Conservation (phyloP, 2,113 vertebrate species). For the Plecotus auritus region DNA sequence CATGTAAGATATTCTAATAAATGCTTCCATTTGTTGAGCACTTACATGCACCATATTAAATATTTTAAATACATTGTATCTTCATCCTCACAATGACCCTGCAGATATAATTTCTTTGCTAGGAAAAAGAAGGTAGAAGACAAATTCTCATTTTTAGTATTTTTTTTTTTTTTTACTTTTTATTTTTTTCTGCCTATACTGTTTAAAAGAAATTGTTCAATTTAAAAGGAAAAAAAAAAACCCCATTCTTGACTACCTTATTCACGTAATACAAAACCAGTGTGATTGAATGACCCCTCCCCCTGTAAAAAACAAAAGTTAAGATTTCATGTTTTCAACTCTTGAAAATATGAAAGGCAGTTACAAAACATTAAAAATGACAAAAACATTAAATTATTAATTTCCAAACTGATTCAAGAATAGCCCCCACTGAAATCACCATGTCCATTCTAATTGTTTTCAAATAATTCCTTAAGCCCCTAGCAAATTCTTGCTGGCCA, state of each 20-base stretch:
- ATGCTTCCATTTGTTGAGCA: not conserved
- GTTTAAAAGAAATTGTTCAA: not conserved
- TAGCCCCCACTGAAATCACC: not conserved
- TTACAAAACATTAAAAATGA: slow-evolving; percentile 37
- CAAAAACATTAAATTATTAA: not conserved
- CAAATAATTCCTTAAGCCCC: slow-evolving; percentile 16
- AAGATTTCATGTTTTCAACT: slow-evolving; percentile 8
- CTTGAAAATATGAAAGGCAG: slow-evolving; percentile 1
- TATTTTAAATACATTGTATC: not conserved
- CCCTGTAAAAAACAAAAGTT: not conserved
- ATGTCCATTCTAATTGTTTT: not conserved
- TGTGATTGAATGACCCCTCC: not conserved
- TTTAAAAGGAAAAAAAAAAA: slow-evolving; percentile 33
- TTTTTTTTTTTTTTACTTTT: not conserved
- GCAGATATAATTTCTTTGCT: not conserved
- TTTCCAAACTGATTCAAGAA: slow-evolving; percentile 25
- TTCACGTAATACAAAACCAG: not conserved
- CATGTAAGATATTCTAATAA: slow-evolving; percentile 30
- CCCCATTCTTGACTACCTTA: not conserved
- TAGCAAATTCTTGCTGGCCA: not conserved
- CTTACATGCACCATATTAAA: not conserved
- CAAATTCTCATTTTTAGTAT: slow-evolving; percentile 15
- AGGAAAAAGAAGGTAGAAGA: not conserved
- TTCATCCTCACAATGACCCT: not conserved
- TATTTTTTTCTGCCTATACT: not conserved